Base-by-base conservation (phyloP, 2,113 vertebrate species). In the Neolamprologus falcicula region DNA sequence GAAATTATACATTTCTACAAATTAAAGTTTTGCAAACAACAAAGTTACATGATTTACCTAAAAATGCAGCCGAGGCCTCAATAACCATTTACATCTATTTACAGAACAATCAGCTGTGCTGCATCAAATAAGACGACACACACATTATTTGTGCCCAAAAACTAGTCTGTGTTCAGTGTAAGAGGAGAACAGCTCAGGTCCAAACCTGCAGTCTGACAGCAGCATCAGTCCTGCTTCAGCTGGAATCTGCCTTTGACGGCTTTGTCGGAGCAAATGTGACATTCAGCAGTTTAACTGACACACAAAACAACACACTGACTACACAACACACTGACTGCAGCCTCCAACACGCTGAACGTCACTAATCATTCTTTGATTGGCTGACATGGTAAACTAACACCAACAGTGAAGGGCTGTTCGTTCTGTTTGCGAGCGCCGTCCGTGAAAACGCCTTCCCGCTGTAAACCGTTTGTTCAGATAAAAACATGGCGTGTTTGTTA, bases 401-500 rank as follows among this genome's bases (percentile, higher is more conserved):
- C 2, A 57, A 26, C 4, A 57, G 7, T 0, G 3, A 57, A 57
- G 54, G 21, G 54, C 4, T 26, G 54, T 26, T 55, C 26, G 12
- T 55, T 4, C 11, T 13, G 53, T 55, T 55, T 55, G 53, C 52
- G n/a, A 21, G 52, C 11, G 4, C 21, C 6, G 53, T 54, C 5
- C 5, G n/a, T 54, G 53, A 24, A 54, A 54, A 40, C 37, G 10
- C 9, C 21, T 7, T 24, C 7, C 24, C 12, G 24, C 54, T 26
- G 54, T 57, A 8, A 57, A 55, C 54, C 0, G 54, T 55, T 55
- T 55, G 11, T 55, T 55, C 54, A 55, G 54, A 26, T 26, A 26
- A 13, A 14, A 0, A 28, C 12, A 0, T 57, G 1, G 54, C 4
- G 7, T 57, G 12, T 57, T 26, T 14, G 13, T 57, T 5, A 26